phyloP scores from a whole-genome alignment of 2,888 invertebrate species.

The Mactromeris polynyma region DNA sequence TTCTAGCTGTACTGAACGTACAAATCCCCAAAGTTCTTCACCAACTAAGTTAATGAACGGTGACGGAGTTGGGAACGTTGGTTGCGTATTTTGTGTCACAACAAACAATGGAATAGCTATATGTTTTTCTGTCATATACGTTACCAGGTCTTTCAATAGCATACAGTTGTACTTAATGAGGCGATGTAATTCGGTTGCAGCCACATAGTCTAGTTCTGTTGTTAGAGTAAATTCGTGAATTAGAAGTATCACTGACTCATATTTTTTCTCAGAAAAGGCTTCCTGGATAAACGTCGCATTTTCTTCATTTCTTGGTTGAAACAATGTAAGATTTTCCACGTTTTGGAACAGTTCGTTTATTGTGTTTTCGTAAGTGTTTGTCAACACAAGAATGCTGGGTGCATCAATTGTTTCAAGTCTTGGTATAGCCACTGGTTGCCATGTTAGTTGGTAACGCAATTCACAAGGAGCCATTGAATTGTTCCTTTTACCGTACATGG shows the following conservation, averaged over 20 bases:
- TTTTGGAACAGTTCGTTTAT: not conserved
- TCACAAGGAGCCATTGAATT: constrained; percentile 32
- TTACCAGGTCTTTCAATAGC: too few species aligned
- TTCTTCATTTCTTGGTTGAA: not conserved
- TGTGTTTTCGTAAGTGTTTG: not conserved
- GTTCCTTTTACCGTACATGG: constrained; percentile 35
- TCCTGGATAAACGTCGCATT: not conserved
- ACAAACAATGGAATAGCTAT: too few species aligned
- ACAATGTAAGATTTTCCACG: not conserved
- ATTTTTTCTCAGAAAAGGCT: too few species aligned
- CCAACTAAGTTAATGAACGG: not conserved
- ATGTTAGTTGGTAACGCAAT: constrained; percentile 23
- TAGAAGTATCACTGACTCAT: too few species aligned
- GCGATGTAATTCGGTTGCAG: not conserved
- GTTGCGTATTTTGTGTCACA: too few species aligned
- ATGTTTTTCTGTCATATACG: too few species aligned
- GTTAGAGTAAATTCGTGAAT: too few species aligned
- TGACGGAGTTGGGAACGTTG: not conserved
- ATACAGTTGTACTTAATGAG: not conserved
- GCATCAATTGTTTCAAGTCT: not conserved
- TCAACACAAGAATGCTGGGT: not conserved
- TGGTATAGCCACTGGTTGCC: not conserved
- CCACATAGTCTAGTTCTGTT: not conserved
- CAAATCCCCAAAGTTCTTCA: constrained; percentile 44
- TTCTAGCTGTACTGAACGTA: constrained; percentile 19